Percentiles rank a stretch among this genome's conserved stretches.
Conservation (phyloP, 2,888 invertebrate genomes). For the Aromia moschata region DNA sequence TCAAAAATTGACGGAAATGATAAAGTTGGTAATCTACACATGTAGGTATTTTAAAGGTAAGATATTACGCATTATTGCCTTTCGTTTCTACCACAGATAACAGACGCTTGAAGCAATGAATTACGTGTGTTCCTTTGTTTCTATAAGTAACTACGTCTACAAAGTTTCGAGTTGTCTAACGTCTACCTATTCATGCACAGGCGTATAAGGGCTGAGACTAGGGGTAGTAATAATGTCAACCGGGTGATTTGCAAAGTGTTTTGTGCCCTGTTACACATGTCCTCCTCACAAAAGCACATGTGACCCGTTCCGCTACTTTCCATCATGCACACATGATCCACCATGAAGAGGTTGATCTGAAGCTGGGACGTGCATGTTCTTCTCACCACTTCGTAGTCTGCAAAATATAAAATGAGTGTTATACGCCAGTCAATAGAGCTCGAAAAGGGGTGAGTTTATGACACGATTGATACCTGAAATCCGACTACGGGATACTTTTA, state of each 20-base stretch:
- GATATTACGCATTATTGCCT: background rate
- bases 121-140: background rate
- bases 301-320: conserved; percentile 97
- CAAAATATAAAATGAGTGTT: conserved; percentile 60
- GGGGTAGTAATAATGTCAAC: conserved; percentile 34
- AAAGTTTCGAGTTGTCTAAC: conserved; percentile 27
- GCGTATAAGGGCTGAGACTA: conserved; percentile 51
- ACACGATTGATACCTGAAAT: too few relatives aligned
- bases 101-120: background rate
- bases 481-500: too few relatives aligned
- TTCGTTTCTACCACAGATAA: background rate
- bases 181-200: conserved; percentile 53
- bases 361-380: conserved; percentile 93
- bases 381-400: conserved; percentile 90
- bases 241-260: conserved; percentile 27
- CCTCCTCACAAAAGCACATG: conserved; percentile 99
- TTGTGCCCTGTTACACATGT: conserved; percentile 83
- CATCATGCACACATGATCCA: conserved; percentile 98
- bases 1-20: conserved; percentile 20
- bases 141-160: background rate
- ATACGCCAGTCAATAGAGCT: too few relatives aligned
- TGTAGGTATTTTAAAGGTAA: background rate
- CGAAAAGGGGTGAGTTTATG: too few relatives aligned
- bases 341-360: conserved; percentile 96
- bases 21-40: background rate